These are phyloP conservation scores for Cossypha dichroa DNA, from an alignment of 2,797 vertebrate genomes.

Conservation along the genomic window DNA sequence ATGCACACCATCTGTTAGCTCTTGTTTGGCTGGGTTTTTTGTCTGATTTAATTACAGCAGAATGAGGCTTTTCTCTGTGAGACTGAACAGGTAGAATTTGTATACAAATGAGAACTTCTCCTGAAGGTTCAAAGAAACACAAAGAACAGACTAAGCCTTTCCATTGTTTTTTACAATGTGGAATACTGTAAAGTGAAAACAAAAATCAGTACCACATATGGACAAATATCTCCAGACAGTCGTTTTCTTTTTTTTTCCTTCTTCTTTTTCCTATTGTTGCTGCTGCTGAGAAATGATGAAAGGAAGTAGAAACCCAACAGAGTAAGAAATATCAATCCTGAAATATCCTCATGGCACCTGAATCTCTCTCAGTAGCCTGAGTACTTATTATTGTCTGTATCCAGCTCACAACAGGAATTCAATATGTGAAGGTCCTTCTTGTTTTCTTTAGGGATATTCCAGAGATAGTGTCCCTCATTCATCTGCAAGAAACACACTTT, in stretches of 20 bases:
- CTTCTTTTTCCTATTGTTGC: background rate
- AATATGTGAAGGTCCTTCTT: background rate
- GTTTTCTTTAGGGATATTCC: background rate
- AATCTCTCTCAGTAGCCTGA: background rate
- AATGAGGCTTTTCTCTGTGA: background rate
- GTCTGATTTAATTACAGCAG: background rate
- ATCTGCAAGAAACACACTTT: background rate
- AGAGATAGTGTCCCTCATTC: background rate
- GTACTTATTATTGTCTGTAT: background rate
- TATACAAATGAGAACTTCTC: background rate
- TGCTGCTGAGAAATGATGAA: background rate
- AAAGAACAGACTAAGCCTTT: background rate
- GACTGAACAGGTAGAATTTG: background rate
- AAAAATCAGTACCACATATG: background rate
- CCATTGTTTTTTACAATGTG: background rate
- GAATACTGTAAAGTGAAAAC: background rate
- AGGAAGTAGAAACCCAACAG: background rate
- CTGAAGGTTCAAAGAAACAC: background rate
- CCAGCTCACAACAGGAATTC: background rate
- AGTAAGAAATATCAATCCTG: background rate
- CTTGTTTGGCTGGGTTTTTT: background rate
- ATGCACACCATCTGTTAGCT: background rate
- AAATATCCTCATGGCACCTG: background rate
- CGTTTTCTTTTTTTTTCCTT: background rate
- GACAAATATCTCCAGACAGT: background rate